phyloP scores from a whole-genome alignment of 1,140 invertebrate species.

The Drosophila pandora region DNA sequence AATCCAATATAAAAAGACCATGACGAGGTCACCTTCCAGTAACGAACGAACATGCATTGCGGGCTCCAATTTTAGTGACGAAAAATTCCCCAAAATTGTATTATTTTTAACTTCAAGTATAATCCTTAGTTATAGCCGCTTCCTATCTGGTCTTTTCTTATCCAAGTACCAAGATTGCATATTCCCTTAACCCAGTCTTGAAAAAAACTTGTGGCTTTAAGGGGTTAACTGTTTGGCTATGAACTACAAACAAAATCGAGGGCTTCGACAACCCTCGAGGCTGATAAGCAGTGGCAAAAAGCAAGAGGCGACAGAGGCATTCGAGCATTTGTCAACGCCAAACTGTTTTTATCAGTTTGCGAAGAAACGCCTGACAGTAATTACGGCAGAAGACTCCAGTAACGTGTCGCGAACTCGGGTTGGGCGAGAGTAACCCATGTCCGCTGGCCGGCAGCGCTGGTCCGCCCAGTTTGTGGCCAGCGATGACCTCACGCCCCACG shows the following conservation, averaged over 20 bases:
- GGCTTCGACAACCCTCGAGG: slow-evolving; percentile 27
- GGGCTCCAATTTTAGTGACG: background rate
- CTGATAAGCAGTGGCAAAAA: slow-evolving; percentile 44
- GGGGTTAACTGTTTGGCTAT: slow-evolving; percentile 4
- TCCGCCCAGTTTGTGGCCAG: slow-evolving; percentile 66
- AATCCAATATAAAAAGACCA: background rate
- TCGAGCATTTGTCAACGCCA: slow-evolving; percentile 21
- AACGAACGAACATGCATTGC: no score
- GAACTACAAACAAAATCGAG: background rate
- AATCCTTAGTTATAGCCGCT: no score
- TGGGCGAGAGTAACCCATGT: slow-evolving; percentile 27
- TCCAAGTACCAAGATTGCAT: no score
- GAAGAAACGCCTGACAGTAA: slow-evolving; percentile 33
- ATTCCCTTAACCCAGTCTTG: no score
- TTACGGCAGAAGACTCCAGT: slow-evolving; percentile 12
- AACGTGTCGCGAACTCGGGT: slow-evolving; percentile 2
- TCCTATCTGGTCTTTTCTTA: no score
- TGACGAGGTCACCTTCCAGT: background rate
- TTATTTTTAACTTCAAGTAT: no score
- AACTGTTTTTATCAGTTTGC: slow-evolving; percentile 32
- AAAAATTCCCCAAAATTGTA: background rate
- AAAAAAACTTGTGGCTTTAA: background rate
- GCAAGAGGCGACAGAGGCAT: slow-evolving; percentile 1
- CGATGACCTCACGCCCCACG: slow-evolving; percentile 38
- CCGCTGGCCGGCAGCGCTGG: slow-evolving; percentile 45